Evolutionary conservation across 2,888 invertebrate species (phyloP).

Genomic region (Lagria hirta): DNA sequence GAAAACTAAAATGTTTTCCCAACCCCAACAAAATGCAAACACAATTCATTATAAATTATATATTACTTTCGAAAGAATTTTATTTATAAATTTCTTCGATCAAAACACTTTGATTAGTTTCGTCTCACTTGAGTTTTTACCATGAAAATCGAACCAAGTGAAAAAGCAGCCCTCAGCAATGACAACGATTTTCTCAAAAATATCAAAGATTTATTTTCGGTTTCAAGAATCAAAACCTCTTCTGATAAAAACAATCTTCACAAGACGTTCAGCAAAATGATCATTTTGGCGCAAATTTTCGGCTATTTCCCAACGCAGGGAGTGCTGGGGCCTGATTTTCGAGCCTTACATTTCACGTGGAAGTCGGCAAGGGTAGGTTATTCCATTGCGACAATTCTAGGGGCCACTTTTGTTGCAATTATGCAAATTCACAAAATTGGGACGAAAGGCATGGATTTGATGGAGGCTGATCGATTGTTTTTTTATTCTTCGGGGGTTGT

Average conservation of each 20-base stretch:
- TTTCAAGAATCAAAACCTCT: not conserved
- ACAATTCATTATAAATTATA: too few species aligned
- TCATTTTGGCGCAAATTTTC: slow-evolving; percentile 19
- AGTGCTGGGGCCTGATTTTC: slow-evolving; percentile 11
- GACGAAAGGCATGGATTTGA: slow-evolving; percentile 13
- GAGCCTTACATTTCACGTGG: slow-evolving; percentile 28
- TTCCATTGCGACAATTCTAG: slow-evolving; percentile 13
- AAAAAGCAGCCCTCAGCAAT: too few species aligned
- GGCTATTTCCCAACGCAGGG: slow-evolving; percentile 24
- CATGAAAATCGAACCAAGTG: too few species aligned
- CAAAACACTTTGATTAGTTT: too few species aligned
- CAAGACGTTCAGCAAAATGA: slow-evolving; percentile 13
- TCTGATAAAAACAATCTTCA: slow-evolving; percentile 19
- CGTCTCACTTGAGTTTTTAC: too few species aligned
- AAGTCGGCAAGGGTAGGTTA: slow-evolving; percentile 23
- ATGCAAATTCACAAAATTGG: slow-evolving; percentile 21
- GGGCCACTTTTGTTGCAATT: slow-evolving; percentile 8
- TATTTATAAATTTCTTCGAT: too few species aligned
- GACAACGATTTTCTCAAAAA: too few species aligned
- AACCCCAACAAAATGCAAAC: too few species aligned
- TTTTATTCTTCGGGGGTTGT: slow-evolving; percentile 19
- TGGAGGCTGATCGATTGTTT: slow-evolving; percentile 20
- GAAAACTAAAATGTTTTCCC: too few species aligned
- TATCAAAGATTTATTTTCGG: too few species aligned
- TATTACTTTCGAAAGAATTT: too few species aligned